These are phyloP conservation scores for Otolemur crassicaudatus DNA, from an alignment of 2,797 vertebrate genomes.

Conservation along the genomic window DNA sequence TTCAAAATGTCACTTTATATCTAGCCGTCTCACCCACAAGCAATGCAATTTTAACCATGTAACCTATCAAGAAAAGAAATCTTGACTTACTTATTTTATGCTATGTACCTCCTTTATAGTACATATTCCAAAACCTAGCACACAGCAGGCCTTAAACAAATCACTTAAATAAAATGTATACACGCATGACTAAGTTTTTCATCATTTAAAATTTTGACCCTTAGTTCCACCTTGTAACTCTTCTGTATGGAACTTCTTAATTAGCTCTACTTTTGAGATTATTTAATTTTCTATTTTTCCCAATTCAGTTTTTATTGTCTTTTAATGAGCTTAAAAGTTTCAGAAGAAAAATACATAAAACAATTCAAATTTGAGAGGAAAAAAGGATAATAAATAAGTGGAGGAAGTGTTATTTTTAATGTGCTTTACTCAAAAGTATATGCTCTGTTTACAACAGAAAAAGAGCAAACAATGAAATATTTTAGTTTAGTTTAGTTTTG, in stretches of 20 bases:
- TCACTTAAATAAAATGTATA: constrained; percentile 17
- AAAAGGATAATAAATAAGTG: not conserved
- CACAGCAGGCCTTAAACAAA: not conserved
- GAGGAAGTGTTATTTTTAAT: not conserved
- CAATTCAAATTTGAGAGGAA: not conserved
- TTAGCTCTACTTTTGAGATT: constrained; percentile 43
- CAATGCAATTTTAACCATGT: not conserved
- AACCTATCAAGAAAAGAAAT: not conserved
- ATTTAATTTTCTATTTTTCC: constrained; percentile 40
- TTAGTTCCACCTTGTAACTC: not conserved
- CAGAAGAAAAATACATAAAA: constrained; percentile 26
- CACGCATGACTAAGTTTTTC: not conserved
- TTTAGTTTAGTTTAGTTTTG: not conserved
- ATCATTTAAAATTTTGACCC: constrained; percentile 36
- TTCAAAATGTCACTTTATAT: not conserved
- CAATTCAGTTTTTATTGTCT: constrained; percentile 5
- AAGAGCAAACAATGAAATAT: not conserved
- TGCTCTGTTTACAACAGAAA: not conserved
- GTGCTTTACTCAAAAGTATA: not conserved
- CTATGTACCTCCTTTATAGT: not conserved
- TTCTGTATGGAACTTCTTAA: constrained; percentile 27
- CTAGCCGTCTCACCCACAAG: not conserved
- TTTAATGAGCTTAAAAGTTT: constrained; percentile 35
- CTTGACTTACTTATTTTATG: not conserved
- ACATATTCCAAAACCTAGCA: not conserved